Percentiles rank a stretch among this genome's conserved stretches.
phyloP scores from a whole-genome alignment of 2,113 vertebrate genomes.

The Podarcis muralis region DNA sequence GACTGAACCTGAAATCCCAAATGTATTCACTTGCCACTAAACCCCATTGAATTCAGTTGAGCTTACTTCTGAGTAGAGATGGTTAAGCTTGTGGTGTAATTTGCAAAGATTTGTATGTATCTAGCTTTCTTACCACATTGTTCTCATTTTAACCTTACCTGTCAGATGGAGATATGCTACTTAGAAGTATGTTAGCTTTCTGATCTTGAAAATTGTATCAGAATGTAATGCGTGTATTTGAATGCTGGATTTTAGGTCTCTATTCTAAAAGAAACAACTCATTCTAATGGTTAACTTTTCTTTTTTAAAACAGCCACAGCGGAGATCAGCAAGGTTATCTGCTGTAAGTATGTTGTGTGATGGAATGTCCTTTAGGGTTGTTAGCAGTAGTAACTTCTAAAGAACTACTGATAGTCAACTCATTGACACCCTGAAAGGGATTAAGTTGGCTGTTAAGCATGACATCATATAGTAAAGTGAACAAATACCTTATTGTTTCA shows the following conservation, averaged over 20 bases:
- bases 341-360: conserved; percentile 79
- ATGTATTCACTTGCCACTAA: background rate
- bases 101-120: background rate
- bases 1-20: background rate
- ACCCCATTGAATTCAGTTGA: background rate
- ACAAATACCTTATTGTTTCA: background rate
- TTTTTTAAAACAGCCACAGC: conserved; percentile 74
- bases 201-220: background rate
- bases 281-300: background rate
- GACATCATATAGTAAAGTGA: background rate
- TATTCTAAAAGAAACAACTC: background rate
- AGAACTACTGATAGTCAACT: background rate
- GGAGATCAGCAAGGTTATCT: conserved; percentile 86
- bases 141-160: background rate
- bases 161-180: background rate
- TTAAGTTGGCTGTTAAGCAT: background rate
- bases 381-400: background rate
- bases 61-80: background rate
- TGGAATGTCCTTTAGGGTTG: background rate
- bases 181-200: background rate
- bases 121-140: background rate
- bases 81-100: too few relatives aligned
- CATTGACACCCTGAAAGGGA: background rate
- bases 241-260: background rate
- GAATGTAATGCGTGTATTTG: background rate